Base-by-base conservation (phyloP, 2,888 invertebrate genomes). In the Apamea epomidion region DNA sequence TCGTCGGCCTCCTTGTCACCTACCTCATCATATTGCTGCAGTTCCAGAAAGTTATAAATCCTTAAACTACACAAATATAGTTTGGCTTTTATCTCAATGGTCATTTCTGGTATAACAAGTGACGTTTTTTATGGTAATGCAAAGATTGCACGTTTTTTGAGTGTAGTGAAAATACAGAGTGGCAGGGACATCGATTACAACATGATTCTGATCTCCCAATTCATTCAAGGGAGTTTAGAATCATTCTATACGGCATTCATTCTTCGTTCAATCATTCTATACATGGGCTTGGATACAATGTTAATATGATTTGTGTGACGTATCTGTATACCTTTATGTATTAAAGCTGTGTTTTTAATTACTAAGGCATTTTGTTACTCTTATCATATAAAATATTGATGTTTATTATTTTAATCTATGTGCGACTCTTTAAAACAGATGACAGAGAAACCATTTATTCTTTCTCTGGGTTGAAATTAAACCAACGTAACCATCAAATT, bases 1-100 rank as follows among this genome's bases (percentile, higher is more conserved):
- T 94, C 83, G 84, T 94, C 21, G 94, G 94, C 2, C 89, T 96
- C 12, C 91, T 96, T 2, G 90, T 94, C 21, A 95, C 96, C 0
- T 96, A 96, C 75, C 92, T 96, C 7, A 95, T 96, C 62, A 96
- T 96, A 80, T 78, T 96, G 80, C 84, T 96, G 72, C 96, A 96
- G 86, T 94, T 94, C 80, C 91, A 94, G 60, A 96, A 96, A 91
- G 94, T 96, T 65, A 90, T 94, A 10, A 91, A 92, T 71, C 92
- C 92, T 58, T 91, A 76, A 83, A 68, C 7, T 78, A 32, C 64
- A n/a, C 0, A 37, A 54, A 21, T 1, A 25, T 21, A 16, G 10
- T 25, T 25, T 32, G 2, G 2, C 5, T 70, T 70, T 21, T 25
- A 25, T 6, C n/a, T 37, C 21, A 42, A 8, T 42, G 25, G 8